Evolutionary conservation across 2,888 invertebrate species (phyloP), one percentile per base, ranked within the genome.

Genomic region (Melanophora roralis): DNA sequence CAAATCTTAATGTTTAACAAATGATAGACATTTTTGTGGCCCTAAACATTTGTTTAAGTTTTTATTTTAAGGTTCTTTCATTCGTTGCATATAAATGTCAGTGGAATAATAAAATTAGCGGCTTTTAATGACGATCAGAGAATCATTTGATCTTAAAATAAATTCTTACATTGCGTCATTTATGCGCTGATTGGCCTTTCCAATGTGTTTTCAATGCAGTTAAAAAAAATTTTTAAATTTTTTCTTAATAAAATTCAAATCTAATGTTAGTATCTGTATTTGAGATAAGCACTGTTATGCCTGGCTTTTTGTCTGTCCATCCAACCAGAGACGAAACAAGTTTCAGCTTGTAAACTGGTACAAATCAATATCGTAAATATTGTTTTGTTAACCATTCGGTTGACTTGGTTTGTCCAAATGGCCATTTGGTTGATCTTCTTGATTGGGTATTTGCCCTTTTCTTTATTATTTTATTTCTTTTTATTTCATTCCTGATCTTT

Each of bases 51-150:
- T 60, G 45, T 64, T 69, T 55, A 21, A 62, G 57, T 59, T 73
- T 79, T 69, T 67, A 79, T 62, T 76, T 73, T 40, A 49, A 32
- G 23, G 14, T 51, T 51, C 43, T 34, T 67, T 43, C 38, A 59
- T 51, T 76, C 72, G 76, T 40, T 76, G 55, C 62, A 60, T 69
- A 78, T 73, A 85, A 84, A 84, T 84, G 84, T 83, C 84, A 83
- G 83, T 84, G 77, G 83, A 84, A 86, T 84, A 86, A 86, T 86
- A 86, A 86, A 86, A 86, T 86, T 86, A 86, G 86, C 84, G 83
- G 85, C 82, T 84, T 85, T 77, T 65, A 65, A 76, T 77, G 69
- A 60, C 53, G 53, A 60, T 71, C 69, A 59, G 27, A 71, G 59
- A 60, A 71, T 65, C 57, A 51, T 19, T 43, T 64, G 14, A 36